phyloP scores from a whole-genome alignment of 2,113 vertebrate genomes.

The Paraplagusia blochii region DNA sequence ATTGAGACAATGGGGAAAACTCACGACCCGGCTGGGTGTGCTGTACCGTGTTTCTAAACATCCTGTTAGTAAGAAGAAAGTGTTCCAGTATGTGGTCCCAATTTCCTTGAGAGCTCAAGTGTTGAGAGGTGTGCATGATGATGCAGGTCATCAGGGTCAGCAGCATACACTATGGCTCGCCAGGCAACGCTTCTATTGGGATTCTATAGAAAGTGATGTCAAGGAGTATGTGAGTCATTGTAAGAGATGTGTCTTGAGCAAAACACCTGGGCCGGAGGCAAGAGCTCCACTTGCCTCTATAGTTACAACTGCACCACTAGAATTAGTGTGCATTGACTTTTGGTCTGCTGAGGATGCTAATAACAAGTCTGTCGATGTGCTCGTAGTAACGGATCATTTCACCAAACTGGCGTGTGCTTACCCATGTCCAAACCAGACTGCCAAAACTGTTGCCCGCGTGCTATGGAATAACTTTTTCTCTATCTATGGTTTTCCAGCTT shows the following conservation, averaged over 20 bases:
- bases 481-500: no score
- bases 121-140: no score
- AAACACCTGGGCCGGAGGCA: background rate
- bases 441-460: no score
- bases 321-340: background rate
- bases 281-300: background rate
- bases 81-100: background rate
- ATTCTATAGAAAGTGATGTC: background rate
- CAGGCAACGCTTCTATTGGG: background rate
- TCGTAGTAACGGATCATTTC: no score
- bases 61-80: background rate
- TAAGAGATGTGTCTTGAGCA: background rate
- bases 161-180: background rate
- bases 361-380: no score
- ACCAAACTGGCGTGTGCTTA: no score
- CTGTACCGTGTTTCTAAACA: background rate
- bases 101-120: background rate
- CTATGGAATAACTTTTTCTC: no score
- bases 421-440: no score
- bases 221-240: background rate
- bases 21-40: background rate
- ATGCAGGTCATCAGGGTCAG: no score
- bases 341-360: no score
- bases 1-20: background rate
- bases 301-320: background rate